These are phyloP conservation scores for Lithophane socia DNA, from an alignment of 2,888 invertebrate species.

Conservation along the genomic window DNA sequence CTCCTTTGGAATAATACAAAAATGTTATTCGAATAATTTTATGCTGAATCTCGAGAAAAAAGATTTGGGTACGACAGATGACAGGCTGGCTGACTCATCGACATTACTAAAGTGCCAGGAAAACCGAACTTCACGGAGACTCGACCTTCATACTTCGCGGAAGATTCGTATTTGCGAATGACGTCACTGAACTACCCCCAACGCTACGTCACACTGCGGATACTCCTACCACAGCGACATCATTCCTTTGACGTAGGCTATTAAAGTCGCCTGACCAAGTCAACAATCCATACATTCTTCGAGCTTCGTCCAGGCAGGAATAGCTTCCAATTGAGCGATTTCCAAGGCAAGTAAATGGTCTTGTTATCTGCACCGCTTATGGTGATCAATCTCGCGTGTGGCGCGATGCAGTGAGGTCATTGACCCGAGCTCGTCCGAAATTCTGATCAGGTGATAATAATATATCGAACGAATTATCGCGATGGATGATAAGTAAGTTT, in stretches of 20 bases:
- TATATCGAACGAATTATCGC: constrained; percentile 43
- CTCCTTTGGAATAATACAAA: not conserved
- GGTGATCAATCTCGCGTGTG: constrained; percentile 67
- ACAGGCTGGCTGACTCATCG: constrained; percentile 42
- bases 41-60: not conserved
- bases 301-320: constrained; percentile 32
- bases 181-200: constrained; percentile 41
- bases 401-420: constrained; percentile 60
- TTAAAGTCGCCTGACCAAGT: constrained; percentile 24
- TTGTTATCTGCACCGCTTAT: constrained; percentile 53
- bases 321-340: constrained; percentile 44
- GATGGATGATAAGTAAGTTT: constrained; percentile 30
- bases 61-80: constrained; percentile 18
- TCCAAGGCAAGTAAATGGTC: constrained; percentile 41
- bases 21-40: constrained; percentile 6
- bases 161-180: constrained; percentile 5
- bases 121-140: constrained; percentile 26
- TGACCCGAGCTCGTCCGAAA: constrained; percentile 55
- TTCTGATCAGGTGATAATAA: constrained; percentile 57
- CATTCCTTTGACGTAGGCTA: constrained; percentile 2
- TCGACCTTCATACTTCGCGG: constrained; percentile 2
- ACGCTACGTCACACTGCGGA: constrained; percentile 15
- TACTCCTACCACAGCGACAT: constrained; percentile 31
- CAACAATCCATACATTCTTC: constrained; percentile 32
- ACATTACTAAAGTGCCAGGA: constrained; percentile 7